Base-by-base conservation (phyloP, 2,797 vertebrate species). In the Melanotaenia nigrans region DNA sequence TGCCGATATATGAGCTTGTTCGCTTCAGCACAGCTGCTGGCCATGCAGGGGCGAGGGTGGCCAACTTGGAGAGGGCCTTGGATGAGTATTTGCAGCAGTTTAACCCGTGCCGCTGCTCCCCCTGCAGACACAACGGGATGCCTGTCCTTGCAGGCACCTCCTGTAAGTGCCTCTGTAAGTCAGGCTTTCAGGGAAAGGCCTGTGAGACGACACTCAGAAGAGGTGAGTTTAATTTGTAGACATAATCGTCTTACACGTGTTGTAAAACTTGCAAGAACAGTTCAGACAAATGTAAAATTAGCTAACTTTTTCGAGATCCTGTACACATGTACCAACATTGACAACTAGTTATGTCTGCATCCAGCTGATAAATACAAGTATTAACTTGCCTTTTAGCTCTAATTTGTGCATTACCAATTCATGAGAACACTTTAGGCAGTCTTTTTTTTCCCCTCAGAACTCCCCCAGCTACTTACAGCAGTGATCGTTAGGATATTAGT, bases 1-100 rank as follows among this genome's bases (percentile, higher is more conserved):
- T 95, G 87, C 96, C 97, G 1, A 95, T 99, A 73, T 86, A 95
- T 0, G 95, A 98, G 83, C 78, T 97, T 4, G 82, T 99, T 36
- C 85, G 67, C 20, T 85, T 93, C 59, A 96, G 94, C 73, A 90
- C 85, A 22, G 91, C 95, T 0, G 94, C 88, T 0, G 16, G 73
- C 20, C 86, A 93, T 4, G 25, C 90, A 25, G 93, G 94, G 42
- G 56, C 33, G 1, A 95, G 96, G 68, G 14, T 92, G 72, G 88
- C 79, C 70, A 93, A 97, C 89, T 65, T 99, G 84, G 90, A 68
- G 71, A 81, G 8, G 38, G 96, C 94, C 9, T 87, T 92, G 87
- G 94, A 95, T 0, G 95, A 96, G 61, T 98, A 96, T 69, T 53
- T 96, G 85, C 68, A 73, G 77, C 94, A 96, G 71, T 99, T 97